phyloP scores from a whole-genome alignment of 2,113 vertebrate genomes.

The Oncorhynchus clarkii region DNA sequence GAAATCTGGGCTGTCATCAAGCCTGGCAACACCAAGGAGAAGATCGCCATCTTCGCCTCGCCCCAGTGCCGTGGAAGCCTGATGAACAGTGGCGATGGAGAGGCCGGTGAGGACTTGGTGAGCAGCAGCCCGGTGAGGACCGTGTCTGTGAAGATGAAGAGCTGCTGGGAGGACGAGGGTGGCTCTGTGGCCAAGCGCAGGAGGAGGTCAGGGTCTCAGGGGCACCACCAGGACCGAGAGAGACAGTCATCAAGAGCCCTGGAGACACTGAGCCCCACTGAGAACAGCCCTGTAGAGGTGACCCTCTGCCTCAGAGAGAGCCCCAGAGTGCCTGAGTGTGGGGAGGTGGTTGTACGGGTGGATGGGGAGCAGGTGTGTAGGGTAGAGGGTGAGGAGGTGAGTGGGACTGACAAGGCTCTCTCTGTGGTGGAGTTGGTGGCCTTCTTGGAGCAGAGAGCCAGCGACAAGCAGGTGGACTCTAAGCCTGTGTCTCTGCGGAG shows the following conservation, averaged over 20 bases:
- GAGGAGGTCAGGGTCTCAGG: constrained; percentile 73
- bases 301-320: neutral
- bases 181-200: constrained; percentile 82
- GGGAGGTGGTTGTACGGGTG: accelerated
- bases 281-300: neutral
- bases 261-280: neutral
- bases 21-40: constrained; percentile 93
- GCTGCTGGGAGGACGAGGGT: constrained; percentile 83
- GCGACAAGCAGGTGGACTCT: constrained; percentile 67
- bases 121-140: constrained; percentile 23
- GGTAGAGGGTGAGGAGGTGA: constrained; percentile 33
- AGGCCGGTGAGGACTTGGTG: neutral
- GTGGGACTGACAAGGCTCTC: constrained; percentile 61
- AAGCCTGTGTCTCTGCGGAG: constrained; percentile 61
- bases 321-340: neutral
- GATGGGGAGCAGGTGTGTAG: neutral
- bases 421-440: constrained; percentile 96
- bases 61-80: neutral
- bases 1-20: constrained; percentile 92
- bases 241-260: constrained; percentile 52
- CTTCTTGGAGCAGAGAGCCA: constrained; percentile 85
- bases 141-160: constrained; percentile 82
- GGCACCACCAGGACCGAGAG: constrained; percentile 36
- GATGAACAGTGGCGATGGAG: neutral
- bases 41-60: constrained; percentile 90